Evolutionary conservation across 2,888 invertebrate species (phyloP), one percentile per base, ranked within the genome.

Genomic region (Iphiclides podalirius): DNA sequence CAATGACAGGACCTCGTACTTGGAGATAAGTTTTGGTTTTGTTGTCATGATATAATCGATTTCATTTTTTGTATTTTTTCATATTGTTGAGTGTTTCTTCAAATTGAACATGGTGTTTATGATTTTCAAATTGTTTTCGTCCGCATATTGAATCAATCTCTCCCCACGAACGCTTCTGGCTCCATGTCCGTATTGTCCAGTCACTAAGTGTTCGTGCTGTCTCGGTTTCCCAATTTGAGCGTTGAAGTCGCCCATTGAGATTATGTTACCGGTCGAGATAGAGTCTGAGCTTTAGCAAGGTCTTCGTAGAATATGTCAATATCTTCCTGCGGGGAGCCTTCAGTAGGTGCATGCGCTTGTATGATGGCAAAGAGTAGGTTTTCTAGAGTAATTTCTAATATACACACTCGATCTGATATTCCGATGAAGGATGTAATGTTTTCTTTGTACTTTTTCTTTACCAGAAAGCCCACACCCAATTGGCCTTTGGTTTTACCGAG

Each of bases 331-430:
- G 54, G 36, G 35, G 56, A 60, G 23, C 14, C 46, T 40, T 59
- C 58, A 11, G 54, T 62, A 11, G 55, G 57, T 1, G 58, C 47
- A 26, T 58, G 38, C 1, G 48, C 56, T 28, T 58, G 58, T 4
- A 60, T 58, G 14, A 55, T 37, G 28, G 54, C 52, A 41, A 57
- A 31, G 11, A 2, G 6, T 12, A 31, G 2, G 31, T 31, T 31
- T 31, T 53, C 54, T 28, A 61, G 2, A 28, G 49, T 16, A 0
- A 61, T 55, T 59, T 59, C 57, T 20, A 59, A 42, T 34, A 57
- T 6, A 44, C 58, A 59, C 0, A 59, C 58, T 57, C 55, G 59
- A 14, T 60, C 59, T 4, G 57, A 61, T 53, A 58, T 57, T 16
- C 58, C 59, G 4, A 41, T 54, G 31, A 59, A 61, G 36, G 7